Percentiles rank a stretch among this genome's conserved stretches.
phyloP scores from a whole-genome alignment of 2,797 vertebrate species.

The Menidia menidia region DNA sequence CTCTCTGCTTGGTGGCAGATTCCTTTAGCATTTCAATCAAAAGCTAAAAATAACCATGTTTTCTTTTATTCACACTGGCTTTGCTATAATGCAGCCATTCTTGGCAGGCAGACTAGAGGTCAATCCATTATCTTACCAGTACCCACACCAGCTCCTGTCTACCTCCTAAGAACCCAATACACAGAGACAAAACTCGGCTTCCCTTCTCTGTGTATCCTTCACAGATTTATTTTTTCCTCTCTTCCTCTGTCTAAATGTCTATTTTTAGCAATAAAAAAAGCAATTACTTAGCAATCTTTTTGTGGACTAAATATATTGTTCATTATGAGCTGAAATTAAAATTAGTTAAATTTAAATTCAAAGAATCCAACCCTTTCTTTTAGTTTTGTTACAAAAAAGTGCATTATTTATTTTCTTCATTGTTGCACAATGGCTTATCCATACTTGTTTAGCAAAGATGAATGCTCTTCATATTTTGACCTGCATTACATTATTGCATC shows the following conservation, averaged over 20 bases:
- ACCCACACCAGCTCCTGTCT: conserved; percentile 66
- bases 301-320: neutral
- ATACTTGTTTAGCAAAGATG: conserved; percentile 61
- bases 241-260: neutral
- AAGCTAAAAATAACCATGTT: conserved; percentile 88
- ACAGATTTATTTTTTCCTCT: conserved; percentile 25
- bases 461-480: conserved; percentile 60
- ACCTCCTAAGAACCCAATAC: conserved; percentile 51
- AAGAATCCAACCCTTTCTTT: conserved; percentile 27
- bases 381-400: conserved; percentile 37
- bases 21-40: conserved; percentile 83
- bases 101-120: conserved; percentile 83
- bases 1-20: conserved; percentile 78
- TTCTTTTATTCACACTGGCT: conserved; percentile 86
- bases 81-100: conserved; percentile 85
- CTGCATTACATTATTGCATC: conserved; percentile 57
- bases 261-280: conserved; percentile 1
- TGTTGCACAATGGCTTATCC: conserved; percentile 47
- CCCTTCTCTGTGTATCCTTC: conserved; percentile 36
- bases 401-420: conserved; percentile 34
- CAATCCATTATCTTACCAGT: conserved; percentile 87
- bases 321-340: conserved; percentile 17
- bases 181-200: conserved; percentile 38
- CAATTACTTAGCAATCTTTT: conserved; percentile 25
- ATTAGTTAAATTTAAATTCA: conserved; percentile 30